Conservation (phyloP, 2,888 invertebrate species). For the Melangyna quadrimaculata region DNA sequence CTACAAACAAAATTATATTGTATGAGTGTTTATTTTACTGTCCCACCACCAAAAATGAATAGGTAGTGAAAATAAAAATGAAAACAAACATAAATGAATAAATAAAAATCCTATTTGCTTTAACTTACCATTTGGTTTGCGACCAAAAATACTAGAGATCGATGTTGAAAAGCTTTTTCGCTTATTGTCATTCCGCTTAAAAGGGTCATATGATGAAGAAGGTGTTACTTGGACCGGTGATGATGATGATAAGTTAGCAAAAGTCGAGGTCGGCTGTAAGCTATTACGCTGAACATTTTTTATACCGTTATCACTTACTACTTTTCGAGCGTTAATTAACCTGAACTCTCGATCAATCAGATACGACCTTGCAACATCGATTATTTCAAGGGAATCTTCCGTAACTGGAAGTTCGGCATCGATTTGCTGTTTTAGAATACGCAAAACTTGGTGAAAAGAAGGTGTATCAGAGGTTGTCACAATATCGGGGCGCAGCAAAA, state of each 20-base stretch:
- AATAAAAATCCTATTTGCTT: background rate
- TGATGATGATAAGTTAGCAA: conserved; percentile 78
- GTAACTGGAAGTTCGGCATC: conserved; percentile 87
- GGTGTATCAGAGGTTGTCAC: conserved; percentile 95
- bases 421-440: conserved; percentile 91
- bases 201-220: conserved; percentile 82
- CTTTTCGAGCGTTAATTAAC: conserved; percentile 86
- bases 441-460: conserved; percentile 93
- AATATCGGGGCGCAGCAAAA: conserved; percentile 91
- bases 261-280: conserved; percentile 76
- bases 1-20: conserved; percentile 46
- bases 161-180: conserved; percentile 89
- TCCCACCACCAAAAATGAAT: conserved; percentile 51
- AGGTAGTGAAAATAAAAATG: conserved; percentile 44
- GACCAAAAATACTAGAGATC: conserved; percentile 88
- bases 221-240: conserved; percentile 80
- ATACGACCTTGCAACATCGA: conserved; percentile 90
- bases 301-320: conserved; percentile 34
- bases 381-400: conserved; percentile 83
- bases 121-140: conserved; percentile 81
- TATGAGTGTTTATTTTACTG: conserved; percentile 35
- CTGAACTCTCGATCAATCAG: conserved; percentile 90
- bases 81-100: conserved; percentile 40
- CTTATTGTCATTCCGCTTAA: conserved; percentile 86
- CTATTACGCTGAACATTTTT: conserved; percentile 73